phyloP scores from a whole-genome alignment of 2,888 invertebrate species.

The Embidobia sp. region DNA sequence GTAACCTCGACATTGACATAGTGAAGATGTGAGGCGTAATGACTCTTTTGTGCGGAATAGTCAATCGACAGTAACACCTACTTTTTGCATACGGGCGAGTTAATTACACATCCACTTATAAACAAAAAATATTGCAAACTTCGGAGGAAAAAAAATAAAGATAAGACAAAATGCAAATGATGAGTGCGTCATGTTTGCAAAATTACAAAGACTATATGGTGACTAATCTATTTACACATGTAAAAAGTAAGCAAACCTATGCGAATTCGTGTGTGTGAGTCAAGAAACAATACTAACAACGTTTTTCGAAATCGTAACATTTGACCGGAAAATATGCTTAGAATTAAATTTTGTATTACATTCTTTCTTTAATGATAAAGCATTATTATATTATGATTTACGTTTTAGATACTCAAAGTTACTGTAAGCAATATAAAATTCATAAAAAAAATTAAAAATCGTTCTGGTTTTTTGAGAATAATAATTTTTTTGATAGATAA shows the following conservation, averaged over 20 bases:
- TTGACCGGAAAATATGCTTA: too few species aligned
- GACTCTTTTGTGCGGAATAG: slow-evolving; percentile 55
- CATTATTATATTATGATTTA: too few species aligned
- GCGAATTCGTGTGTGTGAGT: slow-evolving; percentile 13
- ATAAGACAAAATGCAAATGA: slow-evolving; percentile 53
- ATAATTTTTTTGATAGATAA: too few species aligned
- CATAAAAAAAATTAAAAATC: too few species aligned
- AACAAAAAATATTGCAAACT: slow-evolving; percentile 53
- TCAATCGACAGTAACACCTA: slow-evolving; percentile 43
- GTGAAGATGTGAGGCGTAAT: slow-evolving; percentile 60
- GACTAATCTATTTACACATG: slow-evolving; percentile 54
- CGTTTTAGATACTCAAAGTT: too few species aligned
- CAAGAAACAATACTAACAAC: slow-evolving; percentile 24
- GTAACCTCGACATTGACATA: slow-evolving; percentile 60
- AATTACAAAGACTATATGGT: slow-evolving; percentile 50
- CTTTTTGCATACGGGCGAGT: slow-evolving; percentile 35
- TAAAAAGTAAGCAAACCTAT: slow-evolving; percentile 41
- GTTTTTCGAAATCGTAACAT: slow-evolving; percentile 10
- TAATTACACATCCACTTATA: slow-evolving; percentile 45
- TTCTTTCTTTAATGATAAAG: too few species aligned
- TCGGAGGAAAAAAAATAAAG: slow-evolving; percentile 30
- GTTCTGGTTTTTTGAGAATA: too few species aligned
- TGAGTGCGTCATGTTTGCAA: slow-evolving; percentile 54
- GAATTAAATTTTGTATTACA: too few species aligned
- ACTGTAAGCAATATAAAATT: too few species aligned